Percentiles rank a stretch among this genome's conserved stretches.
Evolutionary conservation across 2,888 invertebrate genomes (phyloP).

Genomic region (Sclerodermus sp.): DNA sequence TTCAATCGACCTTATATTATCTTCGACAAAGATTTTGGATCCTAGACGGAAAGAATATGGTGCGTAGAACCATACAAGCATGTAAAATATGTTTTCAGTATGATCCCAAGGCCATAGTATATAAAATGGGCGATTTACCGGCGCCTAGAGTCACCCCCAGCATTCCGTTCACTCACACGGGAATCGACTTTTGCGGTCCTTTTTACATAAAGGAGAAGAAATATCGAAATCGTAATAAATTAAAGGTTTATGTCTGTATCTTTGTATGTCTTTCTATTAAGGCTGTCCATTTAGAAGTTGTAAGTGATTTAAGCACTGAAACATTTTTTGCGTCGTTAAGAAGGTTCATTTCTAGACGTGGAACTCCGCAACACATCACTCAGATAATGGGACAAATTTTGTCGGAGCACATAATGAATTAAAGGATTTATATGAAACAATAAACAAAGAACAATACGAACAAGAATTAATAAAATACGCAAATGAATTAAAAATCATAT

Average conservation of each 20-base stretch:
- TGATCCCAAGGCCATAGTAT: background rate
- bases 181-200: slow-evolving; percentile 17
- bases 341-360: slow-evolving; percentile 26
- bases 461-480: background rate
- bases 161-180: background rate
- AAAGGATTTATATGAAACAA: background rate
- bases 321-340: slow-evolving; percentile 21
- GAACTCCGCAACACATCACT: slow-evolving; percentile 22
- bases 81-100: background rate
- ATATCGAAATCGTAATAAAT: slow-evolving; percentile 14
- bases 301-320: too few relatives aligned
- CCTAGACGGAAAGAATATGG: background rate
- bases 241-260: slow-evolving; percentile 25
- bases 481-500: slow-evolving; percentile 17
- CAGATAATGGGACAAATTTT: slow-evolving; percentile 36
- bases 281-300: slow-evolving; percentile 31
- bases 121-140: slow-evolving; percentile 7
- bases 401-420: slow-evolving; percentile 26
- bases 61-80: background rate
- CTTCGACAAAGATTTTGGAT: slow-evolving; percentile 1
- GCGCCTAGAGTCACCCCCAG: background rate
- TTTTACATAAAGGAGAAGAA: slow-evolving; percentile 18
- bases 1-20: slow-evolving; percentile 1
- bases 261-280: slow-evolving; percentile 35
- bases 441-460: background rate